Evolutionary conservation across 2,113 vertebrate species (phyloP).

Genomic region (Trogon melanurus): DNA sequence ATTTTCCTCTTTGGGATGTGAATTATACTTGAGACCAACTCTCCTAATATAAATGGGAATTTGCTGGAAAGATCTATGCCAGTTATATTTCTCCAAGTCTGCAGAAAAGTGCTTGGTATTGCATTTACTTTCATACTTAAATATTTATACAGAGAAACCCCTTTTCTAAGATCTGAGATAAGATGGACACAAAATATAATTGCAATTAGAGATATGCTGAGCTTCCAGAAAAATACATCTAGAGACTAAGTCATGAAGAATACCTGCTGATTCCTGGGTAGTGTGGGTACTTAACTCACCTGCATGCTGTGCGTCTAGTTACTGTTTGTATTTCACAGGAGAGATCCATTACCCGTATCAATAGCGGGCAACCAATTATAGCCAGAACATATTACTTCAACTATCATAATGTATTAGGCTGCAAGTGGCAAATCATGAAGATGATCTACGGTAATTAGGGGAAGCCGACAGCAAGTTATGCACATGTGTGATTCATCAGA

Average conservation of each 20-base stretch:
- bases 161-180: constrained; percentile 60
- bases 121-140: constrained; percentile 48
- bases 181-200: constrained; percentile 75
- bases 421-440: constrained; percentile 58
- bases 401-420: constrained; percentile 58
- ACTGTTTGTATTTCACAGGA: constrained; percentile 74
- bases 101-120: constrained; percentile 23
- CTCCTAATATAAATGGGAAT: background rate
- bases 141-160: constrained; percentile 56
- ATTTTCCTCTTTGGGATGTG: constrained; percentile 11
- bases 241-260: constrained; percentile 70
- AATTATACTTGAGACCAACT: background rate
- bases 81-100: background rate
- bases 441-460: constrained; percentile 68
- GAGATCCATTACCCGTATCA: constrained; percentile 74
- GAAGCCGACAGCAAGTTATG: constrained; percentile 19
- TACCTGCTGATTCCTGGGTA: constrained; percentile 74
- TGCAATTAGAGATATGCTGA: constrained; percentile 78
- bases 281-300: constrained; percentile 73
- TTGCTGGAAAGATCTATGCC: background rate
- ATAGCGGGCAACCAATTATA: constrained; percentile 74
- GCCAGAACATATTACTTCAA: constrained; percentile 58
- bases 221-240: constrained; percentile 68
- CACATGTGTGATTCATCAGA: background rate
- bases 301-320: constrained; percentile 74